These are phyloP conservation scores for Mustelus asterias DNA, from an alignment of 2,113 vertebrate genomes.

Conservation along the genomic window DNA sequence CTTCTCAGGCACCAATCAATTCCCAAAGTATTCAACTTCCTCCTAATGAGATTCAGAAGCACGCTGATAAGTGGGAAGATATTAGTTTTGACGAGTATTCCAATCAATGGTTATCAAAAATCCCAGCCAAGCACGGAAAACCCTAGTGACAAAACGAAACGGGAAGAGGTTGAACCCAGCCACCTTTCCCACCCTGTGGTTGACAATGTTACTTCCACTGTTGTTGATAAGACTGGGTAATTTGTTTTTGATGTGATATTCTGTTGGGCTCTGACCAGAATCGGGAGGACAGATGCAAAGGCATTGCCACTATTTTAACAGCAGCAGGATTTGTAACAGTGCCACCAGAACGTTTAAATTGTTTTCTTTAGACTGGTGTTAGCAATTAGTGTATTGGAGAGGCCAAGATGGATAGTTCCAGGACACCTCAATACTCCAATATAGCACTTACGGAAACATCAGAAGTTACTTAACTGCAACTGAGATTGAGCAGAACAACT, in stretches of 20 bases:
- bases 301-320: background rate
- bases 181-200: background rate
- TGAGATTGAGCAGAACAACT: background rate
- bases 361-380: conserved; percentile 20
- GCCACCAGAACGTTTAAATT: conserved; percentile 29
- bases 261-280: background rate
- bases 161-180: background rate
- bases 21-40: background rate
- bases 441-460: background rate
- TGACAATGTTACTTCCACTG: background rate
- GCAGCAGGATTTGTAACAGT: background rate
- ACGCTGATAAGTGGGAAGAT: background rate
- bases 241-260: background rate
- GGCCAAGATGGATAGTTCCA: background rate
- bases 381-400: conserved; percentile 30
- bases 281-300: background rate
- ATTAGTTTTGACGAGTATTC: background rate
- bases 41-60: background rate
- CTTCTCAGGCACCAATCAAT: background rate
- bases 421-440: background rate
- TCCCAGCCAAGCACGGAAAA: background rate
- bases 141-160: background rate
- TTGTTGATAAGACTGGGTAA: background rate
- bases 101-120: background rate
- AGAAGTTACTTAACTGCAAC: background rate